These are phyloP conservation scores for Sinentomon sp. DNA, from an alignment of 2,888 invertebrate genomes.

Conservation along the genomic window DNA sequence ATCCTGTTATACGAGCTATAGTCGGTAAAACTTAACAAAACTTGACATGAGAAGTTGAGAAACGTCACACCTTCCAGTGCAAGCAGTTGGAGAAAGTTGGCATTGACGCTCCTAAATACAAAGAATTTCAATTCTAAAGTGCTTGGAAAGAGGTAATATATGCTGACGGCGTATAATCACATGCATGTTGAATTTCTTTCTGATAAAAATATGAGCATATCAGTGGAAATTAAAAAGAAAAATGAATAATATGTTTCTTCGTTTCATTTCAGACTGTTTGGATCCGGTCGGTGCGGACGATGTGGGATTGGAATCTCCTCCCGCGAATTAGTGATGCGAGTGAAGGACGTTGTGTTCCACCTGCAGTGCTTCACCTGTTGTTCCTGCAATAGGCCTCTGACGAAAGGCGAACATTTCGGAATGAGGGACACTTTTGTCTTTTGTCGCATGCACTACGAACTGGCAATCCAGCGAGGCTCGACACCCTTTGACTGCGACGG, in stretches of 20 bases:
- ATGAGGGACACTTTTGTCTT: slow-evolving; percentile 50
- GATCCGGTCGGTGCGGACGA: slow-evolving; percentile 54
- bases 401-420: slow-evolving; percentile 73
- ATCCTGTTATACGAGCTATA: too few relatives aligned
- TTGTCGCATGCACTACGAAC: slow-evolving; percentile 38
- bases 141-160: too few relatives aligned
- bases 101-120: too few relatives aligned
- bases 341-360: slow-evolving; percentile 61
- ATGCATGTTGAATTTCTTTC: too few relatives aligned
- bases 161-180: too few relatives aligned
- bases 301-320: slow-evolving; percentile 60
- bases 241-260: not conserved
- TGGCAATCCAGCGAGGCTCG: slow-evolving; percentile 22
- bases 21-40: too few relatives aligned
- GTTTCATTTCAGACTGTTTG: slow-evolving; percentile 41
- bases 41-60: too few relatives aligned
- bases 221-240: too few relatives aligned
- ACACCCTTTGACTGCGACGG: slow-evolving; percentile 10
- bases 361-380: slow-evolving; percentile 68
- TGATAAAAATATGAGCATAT: too few relatives aligned
- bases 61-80: too few relatives aligned
- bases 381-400: slow-evolving; percentile 48
- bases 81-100: too few relatives aligned
- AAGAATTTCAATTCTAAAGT: too few relatives aligned
- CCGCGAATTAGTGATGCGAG: slow-evolving; percentile 71